Percentiles rank a stretch among this genome's conserved stretches.
phyloP scores from a whole-genome alignment of 2,888 invertebrate species.

The Emesis russula region DNA sequence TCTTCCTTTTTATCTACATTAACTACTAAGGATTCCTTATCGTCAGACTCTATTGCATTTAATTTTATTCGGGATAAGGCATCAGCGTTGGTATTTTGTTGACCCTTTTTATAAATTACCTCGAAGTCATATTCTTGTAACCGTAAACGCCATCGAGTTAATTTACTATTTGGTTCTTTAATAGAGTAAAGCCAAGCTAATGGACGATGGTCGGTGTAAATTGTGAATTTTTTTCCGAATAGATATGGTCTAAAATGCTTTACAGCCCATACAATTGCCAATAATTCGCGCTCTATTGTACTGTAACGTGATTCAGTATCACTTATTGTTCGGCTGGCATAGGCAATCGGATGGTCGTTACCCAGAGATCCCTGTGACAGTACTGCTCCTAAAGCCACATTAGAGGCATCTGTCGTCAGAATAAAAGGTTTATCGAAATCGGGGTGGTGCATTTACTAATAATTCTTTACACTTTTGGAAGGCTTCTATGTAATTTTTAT shows the following conservation, averaged over 20 bases:
- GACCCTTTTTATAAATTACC: too few species aligned
- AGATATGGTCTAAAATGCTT: too few species aligned
- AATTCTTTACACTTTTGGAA: not conserved
- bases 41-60: too few species aligned
- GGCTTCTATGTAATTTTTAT: not conserved
- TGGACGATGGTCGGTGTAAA: too few species aligned
- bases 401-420: not conserved
- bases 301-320: constrained; percentile 46
- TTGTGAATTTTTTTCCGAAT: too few species aligned
- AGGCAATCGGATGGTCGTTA: not conserved
- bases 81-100: too few species aligned
- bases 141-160: constrained; percentile 70
- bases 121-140: constrained; percentile 72
- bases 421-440: not conserved
- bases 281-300: constrained; percentile 61
- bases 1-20: too few species aligned
- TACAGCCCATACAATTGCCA: too few species aligned
- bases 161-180: constrained; percentile 74
- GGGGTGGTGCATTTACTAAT: too few species aligned
- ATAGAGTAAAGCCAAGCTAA: constrained; percentile 28
- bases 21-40: too few species aligned
- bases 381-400: not conserved
- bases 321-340: constrained; percentile 40
- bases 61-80: too few species aligned
- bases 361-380: not conserved